A percentile compares a stretch with the other conserved stretches of the same genome.
Evolutionary conservation across 2,113 vertebrate genomes (phyloP).

Genomic region (Morphnarchus princeps): DNA sequence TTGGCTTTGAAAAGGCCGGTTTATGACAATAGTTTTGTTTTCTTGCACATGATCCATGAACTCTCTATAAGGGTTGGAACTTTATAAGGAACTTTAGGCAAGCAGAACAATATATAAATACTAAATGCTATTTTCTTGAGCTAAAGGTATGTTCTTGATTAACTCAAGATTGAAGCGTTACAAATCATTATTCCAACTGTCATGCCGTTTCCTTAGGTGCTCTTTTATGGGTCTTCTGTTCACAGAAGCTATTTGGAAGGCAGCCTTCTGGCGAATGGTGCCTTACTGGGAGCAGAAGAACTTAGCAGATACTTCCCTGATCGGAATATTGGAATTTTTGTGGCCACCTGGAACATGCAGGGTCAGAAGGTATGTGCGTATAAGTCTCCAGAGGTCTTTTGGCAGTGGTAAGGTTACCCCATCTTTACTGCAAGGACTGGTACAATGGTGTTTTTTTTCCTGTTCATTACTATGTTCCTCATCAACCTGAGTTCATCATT

Average conservation of each 20-base stretch:
- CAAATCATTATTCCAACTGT: neutral
- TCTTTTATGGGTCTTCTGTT: neutral
- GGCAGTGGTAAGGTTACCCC: neutral
- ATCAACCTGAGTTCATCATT: neutral
- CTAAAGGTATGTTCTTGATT: neutral
- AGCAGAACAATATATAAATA: neutral
- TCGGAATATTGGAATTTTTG: conserved; percentile 82
- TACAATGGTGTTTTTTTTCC: neutral
- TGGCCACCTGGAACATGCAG: conserved; percentile 98
- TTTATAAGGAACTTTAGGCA: neutral
- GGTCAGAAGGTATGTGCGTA: conserved; percentile 82
- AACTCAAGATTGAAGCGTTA: neutral
- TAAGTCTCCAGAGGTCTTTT: neutral
- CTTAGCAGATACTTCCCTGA: conserved; percentile 92
- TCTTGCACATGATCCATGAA: neutral
- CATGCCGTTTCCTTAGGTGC: neutral
- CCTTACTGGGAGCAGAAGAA: conserved; percentile 92
- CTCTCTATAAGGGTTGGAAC: neutral
- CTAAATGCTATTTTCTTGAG: neutral
- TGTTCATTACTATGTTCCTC: neutral
- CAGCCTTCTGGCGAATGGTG: conserved; percentile 88
- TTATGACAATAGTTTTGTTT: neutral
- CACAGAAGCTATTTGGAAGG: conserved; percentile 94
- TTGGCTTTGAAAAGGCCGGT: neutral
- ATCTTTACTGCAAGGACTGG: neutral